Conservation (phyloP, 2,797 vertebrate species). For the Anguilla megastoma region DNA sequence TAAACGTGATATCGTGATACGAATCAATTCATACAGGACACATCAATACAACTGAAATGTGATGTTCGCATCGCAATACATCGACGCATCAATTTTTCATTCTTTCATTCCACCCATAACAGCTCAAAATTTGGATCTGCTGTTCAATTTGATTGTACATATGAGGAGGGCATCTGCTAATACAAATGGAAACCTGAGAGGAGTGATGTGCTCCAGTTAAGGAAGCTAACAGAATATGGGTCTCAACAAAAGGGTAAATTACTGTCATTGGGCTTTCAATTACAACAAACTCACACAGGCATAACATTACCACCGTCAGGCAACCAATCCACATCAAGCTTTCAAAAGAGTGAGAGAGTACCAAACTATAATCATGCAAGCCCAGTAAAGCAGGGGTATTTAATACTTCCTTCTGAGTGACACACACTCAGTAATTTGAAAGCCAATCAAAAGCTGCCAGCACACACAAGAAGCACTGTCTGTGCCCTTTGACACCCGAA, state of each 20-base stretch:
- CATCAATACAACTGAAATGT: no score
- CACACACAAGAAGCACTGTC: background rate
- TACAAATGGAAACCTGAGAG: background rate
- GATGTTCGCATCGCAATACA: no score
- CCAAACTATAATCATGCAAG: background rate
- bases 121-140: background rate
- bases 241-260: background rate
- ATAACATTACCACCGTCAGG: background rate
- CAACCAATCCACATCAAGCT: background rate
- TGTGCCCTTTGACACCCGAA: constrained; percentile 4
- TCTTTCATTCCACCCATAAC: background rate
- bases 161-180: background rate
- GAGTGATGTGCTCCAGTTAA: background rate
- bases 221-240: background rate
- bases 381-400: background rate
- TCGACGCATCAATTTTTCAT: no score
- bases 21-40: no score
- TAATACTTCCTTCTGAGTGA: background rate
- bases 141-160: background rate
- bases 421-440: background rate
- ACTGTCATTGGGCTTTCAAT: background rate
- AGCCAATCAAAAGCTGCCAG: background rate
- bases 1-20: no score
- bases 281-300: background rate
- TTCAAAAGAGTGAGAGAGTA: background rate